These are phyloP conservation scores for Myotis findleyi DNA, from an alignment of 2,797 vertebrate genomes.

Conservation along the genomic window DNA sequence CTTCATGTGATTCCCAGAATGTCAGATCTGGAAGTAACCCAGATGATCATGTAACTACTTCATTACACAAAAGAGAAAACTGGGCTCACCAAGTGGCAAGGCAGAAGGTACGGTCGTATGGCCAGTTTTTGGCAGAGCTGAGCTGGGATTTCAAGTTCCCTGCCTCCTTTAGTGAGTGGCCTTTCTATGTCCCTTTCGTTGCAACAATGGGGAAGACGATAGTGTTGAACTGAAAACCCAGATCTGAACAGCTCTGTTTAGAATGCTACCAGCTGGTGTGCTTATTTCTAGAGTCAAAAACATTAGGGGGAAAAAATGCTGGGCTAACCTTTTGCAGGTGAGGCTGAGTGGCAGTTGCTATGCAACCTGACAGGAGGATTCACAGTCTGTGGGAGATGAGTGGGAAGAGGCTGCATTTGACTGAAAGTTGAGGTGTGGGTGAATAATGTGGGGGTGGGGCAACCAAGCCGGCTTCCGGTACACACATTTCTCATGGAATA, in stretches of 20 bases:
- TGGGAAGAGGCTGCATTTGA: slow-evolving; percentile 25
- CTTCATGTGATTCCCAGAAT: not conserved
- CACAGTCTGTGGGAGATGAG: slow-evolving; percentile 32
- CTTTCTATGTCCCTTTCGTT: not conserved
- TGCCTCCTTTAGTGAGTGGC: accelerated
- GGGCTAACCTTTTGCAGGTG: slow-evolving; percentile 78
- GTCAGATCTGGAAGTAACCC: not conserved
- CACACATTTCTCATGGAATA: not conserved
- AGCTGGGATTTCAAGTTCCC: not conserved
- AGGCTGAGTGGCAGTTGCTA: slow-evolving; percentile 78
- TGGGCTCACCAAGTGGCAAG: not conserved
- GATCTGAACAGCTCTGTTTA: slow-evolving; percentile 12
- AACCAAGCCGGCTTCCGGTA: not conserved
- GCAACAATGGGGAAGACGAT: not conserved
- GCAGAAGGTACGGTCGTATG: accelerated
- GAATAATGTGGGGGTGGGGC: not conserved
- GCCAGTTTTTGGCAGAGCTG: not conserved
- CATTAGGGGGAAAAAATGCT: not conserved
- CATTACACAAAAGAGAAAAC: not conserved
- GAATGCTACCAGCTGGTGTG: slow-evolving; percentile 47
- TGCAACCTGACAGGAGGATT: slow-evolving; percentile 68
- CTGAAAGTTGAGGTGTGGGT: slow-evolving; percentile 36
- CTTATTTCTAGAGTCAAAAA: slow-evolving; percentile 42
- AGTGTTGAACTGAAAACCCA: not conserved
- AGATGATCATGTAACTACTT: not conserved